Base-by-base conservation (phyloP, 2,797 vertebrate species). In the Cynodonichthys magdalenae region DNA sequence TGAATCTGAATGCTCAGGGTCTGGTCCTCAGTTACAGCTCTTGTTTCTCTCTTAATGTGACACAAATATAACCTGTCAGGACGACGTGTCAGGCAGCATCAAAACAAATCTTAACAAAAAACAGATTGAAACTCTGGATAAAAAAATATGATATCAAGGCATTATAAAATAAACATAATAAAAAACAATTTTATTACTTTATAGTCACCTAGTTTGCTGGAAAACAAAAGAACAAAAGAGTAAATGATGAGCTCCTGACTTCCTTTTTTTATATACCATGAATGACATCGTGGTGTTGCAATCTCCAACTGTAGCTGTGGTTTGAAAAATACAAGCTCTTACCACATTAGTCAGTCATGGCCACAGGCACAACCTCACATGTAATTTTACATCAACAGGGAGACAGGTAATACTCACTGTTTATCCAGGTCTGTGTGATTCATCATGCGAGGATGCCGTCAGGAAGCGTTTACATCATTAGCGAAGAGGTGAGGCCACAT, bases 371-470 rank as follows among this genome's bases (percentile, higher is more conserved):
- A 20, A 59, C 63, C 73, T 67, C 60, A 59, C 74, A 70, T 56
- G 59, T 77, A 81, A 75, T 63, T 77, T 76, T 61, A 66, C 51
- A 53, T 80, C 77, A 74, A 55, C 54, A 48, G 69, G 27, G 66
- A 65, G 76, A 80, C 85, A 83, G 83, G 79, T 87, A 84, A 69
- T 78, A 71, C 77, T 82, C 53, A 76, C 59, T 57, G 74, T 77
- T 81, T 76, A 78, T 68, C 52, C 48, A 48, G 6, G 20, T 58
- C 66, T 4, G 6, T 74, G 83, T 77, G 81, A 90, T 89, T 87
- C 84, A 87, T 89, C 80, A 84, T 66, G 66, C 63, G 12, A 72
- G 79, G 77, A 71, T n/a, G 69, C 75, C 82, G 88, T 90, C 88
- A 83, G 60, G 41, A 55, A 80, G 61, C 66, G 63, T 89, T 90